Percentiles rank a stretch among this genome's conserved stretches.
phyloP scores from a whole-genome alignment of 2,113 vertebrate genomes.

The Arvicanthis niloticus region DNA sequence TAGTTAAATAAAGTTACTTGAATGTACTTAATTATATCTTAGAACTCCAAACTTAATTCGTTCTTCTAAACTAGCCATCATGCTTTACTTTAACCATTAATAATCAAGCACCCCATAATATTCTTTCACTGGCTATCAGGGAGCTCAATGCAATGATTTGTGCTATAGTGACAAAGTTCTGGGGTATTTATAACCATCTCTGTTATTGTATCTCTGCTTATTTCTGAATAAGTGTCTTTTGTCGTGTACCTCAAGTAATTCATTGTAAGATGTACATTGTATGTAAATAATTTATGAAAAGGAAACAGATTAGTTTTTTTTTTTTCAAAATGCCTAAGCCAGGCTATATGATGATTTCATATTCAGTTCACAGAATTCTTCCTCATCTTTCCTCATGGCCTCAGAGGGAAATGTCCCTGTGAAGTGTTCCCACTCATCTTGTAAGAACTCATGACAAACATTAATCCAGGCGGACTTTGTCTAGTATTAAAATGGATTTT shows the following conservation, averaged over 20 bases:
- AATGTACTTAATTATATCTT: not conserved
- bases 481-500: slow-evolving; percentile 57
- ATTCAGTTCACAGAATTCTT: not conserved
- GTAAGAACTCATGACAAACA: not conserved
- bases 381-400: not conserved
- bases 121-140: slow-evolving; percentile 31
- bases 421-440: slow-evolving; percentile 13
- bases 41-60: not conserved
- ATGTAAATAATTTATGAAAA: slow-evolving; percentile 41
- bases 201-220: slow-evolving; percentile 22
- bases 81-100: not conserved
- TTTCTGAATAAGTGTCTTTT: not conserved
- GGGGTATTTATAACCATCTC: not conserved
- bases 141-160: slow-evolving; percentile 38
- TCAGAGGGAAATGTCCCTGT: not conserved
- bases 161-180: not conserved
- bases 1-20: not conserved
- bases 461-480: slow-evolving; percentile 10
- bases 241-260: not conserved
- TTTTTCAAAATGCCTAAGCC: not conserved
- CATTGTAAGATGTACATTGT: slow-evolving; percentile 13
- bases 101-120: slow-evolving; percentile 12
- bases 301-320: not conserved
- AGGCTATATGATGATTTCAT: not conserved
- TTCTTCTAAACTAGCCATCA: not conserved